These are phyloP conservation scores for Troides helena DNA, from an alignment of 2,888 invertebrate genomes.

Conservation along the genomic window DNA sequence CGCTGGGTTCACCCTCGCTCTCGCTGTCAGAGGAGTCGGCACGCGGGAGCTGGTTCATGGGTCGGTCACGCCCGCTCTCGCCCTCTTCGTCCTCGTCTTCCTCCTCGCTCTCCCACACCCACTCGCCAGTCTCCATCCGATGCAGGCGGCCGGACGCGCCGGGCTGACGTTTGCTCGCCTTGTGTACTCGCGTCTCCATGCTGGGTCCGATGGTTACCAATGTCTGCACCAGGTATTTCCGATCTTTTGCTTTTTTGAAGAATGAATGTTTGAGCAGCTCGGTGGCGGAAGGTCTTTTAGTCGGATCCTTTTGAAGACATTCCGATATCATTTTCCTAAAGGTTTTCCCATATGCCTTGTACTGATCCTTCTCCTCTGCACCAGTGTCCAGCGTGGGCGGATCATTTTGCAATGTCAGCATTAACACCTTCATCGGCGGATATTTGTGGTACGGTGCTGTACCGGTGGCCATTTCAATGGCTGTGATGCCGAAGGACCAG, in stretches of 20 bases:
- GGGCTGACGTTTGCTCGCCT: constrained; percentile 90
- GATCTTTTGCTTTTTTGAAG: constrained; percentile 98
- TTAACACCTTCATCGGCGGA: constrained; percentile 99
- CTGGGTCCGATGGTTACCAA: constrained; percentile 92
- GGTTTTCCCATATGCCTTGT: constrained; percentile 98
- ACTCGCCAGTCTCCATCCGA: constrained; percentile 97
- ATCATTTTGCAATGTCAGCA: constrained; percentile 99
- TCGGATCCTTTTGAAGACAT: constrained; percentile 97
- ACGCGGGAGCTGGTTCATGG: constrained; percentile 81
- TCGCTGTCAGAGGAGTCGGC: constrained; percentile 82
- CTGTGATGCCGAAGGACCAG: constrained; percentile 95
- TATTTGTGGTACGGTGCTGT: constrained; percentile 99
- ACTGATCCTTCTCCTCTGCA: constrained; percentile 98
- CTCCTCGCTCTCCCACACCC: constrained; percentile 99
- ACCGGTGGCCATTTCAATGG: constrained; percentile 99
- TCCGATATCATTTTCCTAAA: constrained; percentile 99
- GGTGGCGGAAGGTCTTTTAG: constrained; percentile 96
- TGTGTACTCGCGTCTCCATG: constrained; percentile 95
- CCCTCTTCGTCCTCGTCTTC: constrained; percentile 84
- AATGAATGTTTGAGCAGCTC: constrained; percentile 98
- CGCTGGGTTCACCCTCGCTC: constrained; percentile 56
- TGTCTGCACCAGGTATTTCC: constrained; percentile 92
- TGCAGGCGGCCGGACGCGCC: constrained; percentile 92
- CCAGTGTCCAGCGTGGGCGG: constrained; percentile 98
- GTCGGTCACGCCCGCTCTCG: constrained; percentile 78